Conservation (phyloP, 1,140 invertebrate species). For the Copidosoma floridanum region DNA sequence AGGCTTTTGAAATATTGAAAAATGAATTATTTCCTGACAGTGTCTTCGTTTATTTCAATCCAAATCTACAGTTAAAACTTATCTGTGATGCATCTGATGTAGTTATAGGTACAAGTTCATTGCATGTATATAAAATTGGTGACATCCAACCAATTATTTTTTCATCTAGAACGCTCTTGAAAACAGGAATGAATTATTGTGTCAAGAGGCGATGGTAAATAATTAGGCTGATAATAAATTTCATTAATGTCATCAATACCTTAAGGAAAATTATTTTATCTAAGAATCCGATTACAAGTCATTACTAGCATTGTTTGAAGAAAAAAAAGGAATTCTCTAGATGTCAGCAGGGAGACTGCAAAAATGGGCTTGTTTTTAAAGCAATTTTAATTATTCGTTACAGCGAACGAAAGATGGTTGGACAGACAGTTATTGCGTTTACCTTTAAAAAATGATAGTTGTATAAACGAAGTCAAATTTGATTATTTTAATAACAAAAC, state of each 20-base stretch:
- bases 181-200: neutral
- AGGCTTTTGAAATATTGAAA: slow-evolving; percentile 1
- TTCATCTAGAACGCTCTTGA: neutral
- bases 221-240: neutral
- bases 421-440: no score
- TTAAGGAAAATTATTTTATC: neutral
- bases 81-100: slow-evolving; percentile 25
- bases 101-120: slow-evolving; percentile 18
- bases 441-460: no score
- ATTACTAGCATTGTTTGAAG: slow-evolving; percentile 38
- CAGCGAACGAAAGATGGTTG: no score
- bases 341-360: slow-evolving; percentile 32
- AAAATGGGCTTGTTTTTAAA: slow-evolving; percentile 34
- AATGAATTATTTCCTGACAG: neutral
- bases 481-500: no score
- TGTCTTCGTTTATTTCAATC: slow-evolving; percentile 17
- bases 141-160: slow-evolving; percentile 3
- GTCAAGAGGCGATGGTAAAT: neutral
- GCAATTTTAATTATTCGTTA: no score
- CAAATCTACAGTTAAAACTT: slow-evolving; percentile 8
- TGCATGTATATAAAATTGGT: slow-evolving; percentile 1
- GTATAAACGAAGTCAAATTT: no score
- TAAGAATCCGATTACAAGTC: slow-evolving; percentile 1
- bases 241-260: slow-evolving; percentile 11
- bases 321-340: slow-evolving; percentile 32